A percentile compares a stretch with the other conserved stretches of the same genome.
Evolutionary conservation across 2,888 invertebrate genomes (phyloP).

Genomic region (Caenorhabditis parvicauda): DNA sequence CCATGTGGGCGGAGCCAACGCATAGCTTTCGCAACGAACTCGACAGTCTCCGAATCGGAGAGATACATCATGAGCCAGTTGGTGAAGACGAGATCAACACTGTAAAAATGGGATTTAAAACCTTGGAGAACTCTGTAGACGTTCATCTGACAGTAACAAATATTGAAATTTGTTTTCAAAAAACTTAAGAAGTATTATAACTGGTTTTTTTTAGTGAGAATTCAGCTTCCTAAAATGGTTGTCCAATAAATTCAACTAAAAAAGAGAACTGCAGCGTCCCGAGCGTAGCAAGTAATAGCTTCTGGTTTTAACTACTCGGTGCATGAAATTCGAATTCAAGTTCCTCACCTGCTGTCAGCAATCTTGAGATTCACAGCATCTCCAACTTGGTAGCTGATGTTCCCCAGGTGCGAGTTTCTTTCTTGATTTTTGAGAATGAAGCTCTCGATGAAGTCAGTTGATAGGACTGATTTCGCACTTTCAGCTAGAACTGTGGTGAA

Average conservation of each 20-base stretch:
- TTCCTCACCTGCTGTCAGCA: conserved; percentile 56
- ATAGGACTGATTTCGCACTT: conserved; percentile 65
- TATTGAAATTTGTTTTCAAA: no score
- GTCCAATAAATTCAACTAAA: no score
- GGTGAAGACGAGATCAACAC: conserved; percentile 68
- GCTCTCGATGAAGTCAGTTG: conserved; percentile 68
- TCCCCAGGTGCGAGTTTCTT: conserved; percentile 64
- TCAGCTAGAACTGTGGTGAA: conserved; percentile 67
- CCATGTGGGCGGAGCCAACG: conserved; percentile 67
- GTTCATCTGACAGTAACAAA: no score
- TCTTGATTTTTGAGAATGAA: conserved; percentile 67
- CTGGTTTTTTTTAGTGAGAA: neutral
- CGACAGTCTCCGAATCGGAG: conserved; percentile 65
- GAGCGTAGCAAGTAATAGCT: neutral
- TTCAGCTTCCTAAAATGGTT: no score
- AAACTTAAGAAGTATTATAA: neutral
- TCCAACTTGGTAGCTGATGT: conserved; percentile 66
- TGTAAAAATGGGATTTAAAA: conserved; percentile 40
- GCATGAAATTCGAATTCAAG: neutral
- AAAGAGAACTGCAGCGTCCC: no score
- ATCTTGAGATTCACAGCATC: conserved; percentile 67
- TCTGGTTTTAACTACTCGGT: no score
- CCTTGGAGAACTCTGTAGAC: no score
- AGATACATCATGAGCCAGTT: conserved; percentile 71
- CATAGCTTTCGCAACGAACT: conserved; percentile 65